Base-by-base conservation (phyloP, 2,113 vertebrate species). In the Trematocara variabile region DNA sequence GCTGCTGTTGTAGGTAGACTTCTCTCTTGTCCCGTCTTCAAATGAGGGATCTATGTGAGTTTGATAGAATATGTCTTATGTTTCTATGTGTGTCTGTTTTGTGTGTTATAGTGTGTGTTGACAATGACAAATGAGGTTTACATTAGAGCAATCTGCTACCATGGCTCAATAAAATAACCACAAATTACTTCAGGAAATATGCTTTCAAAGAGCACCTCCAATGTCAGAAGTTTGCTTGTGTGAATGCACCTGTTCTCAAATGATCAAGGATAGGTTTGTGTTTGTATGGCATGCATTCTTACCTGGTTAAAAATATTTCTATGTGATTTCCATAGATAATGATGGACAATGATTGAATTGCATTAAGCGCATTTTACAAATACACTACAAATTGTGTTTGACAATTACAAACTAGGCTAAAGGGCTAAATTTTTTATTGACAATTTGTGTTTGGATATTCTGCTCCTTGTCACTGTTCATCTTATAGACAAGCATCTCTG, bases 111-210 rank as follows among this genome's bases (percentile, higher is more conserved):
- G 70, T 18, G 77, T 6, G 80, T 53, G 56, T 4, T 95, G 92
- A 94, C 92, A 91, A 30, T 94, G 94, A 95, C 89, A 85, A 92
- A 95, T 93, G 91, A 91, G 92, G 54, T 70, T 84, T 55, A 92
- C 92, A 92, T 91, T 75, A 83, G 75, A 87, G 86, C 93, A 94
- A 92, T 94, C 93, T 93, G 90, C 89, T 90, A 53, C 28, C 83
- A 86, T 48, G 25, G 84, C 88, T 91, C 82, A 55, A 89, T 89
- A 80, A 88, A 94, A 88, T 77, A 86, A 90, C 86, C 88, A 85
- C 92, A 90, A 83, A 91, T 94, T 89, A 92, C 93, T 89, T 86
- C 78, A 84, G 92, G 88, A 93, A 91, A 92, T 87, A 81, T 78
- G 78, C 79, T 93, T 86, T 86, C 90, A 87, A 89, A 83, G 87